Percentiles rank a stretch among this genome's conserved stretches.
Conservation (phyloP, 1,140 invertebrate genomes). For the Bradynema listronoti region DNA sequence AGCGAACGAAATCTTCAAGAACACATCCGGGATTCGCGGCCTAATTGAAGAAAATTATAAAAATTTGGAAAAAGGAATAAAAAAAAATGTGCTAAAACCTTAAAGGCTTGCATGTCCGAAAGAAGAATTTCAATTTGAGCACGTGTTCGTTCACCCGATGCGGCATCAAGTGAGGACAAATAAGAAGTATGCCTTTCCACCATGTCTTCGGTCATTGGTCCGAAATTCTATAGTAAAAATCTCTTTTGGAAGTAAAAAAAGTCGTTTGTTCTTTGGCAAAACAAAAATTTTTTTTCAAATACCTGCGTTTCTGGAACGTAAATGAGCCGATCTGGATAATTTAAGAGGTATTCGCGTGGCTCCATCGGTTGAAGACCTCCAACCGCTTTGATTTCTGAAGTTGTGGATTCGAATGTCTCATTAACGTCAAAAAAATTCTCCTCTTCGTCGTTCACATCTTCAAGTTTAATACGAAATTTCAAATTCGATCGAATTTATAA, state of each 20-base stretch:
- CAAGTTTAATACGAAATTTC: too few species aligned
- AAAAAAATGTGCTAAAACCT: slow-evolving; percentile 8
- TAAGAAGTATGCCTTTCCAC: slow-evolving; percentile 84
- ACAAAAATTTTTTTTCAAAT: not conserved
- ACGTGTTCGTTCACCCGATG: slow-evolving; percentile 71
- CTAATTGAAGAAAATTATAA: too few species aligned
- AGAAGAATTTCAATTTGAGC: slow-evolving; percentile 89
- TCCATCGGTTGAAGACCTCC: slow-evolving; percentile 24
- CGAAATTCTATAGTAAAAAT: slow-evolving; percentile 65
- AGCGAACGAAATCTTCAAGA: slow-evolving; percentile 92
- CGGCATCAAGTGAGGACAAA: slow-evolving; percentile 72
- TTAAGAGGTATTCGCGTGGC: slow-evolving; percentile 32
- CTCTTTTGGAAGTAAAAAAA: slow-evolving; percentile 9
- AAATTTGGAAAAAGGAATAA: not conserved
- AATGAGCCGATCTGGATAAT: slow-evolving; percentile 59
- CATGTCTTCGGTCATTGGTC: slow-evolving; percentile 93
- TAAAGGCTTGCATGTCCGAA: slow-evolving; percentile 94
- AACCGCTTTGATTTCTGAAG: too few species aligned
- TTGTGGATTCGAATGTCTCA: not conserved
- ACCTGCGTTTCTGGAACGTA: slow-evolving; percentile 79
- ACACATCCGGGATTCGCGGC: slow-evolving; percentile 85
- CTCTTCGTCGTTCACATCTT: not conserved
- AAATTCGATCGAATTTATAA: too few species aligned
- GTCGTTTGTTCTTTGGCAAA: not conserved
- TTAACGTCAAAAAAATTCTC: slow-evolving; percentile 16